These are phyloP conservation scores for Sebastes vulpes DNA, from an alignment of 2,797 vertebrate genomes.

Conservation along the genomic window DNA sequence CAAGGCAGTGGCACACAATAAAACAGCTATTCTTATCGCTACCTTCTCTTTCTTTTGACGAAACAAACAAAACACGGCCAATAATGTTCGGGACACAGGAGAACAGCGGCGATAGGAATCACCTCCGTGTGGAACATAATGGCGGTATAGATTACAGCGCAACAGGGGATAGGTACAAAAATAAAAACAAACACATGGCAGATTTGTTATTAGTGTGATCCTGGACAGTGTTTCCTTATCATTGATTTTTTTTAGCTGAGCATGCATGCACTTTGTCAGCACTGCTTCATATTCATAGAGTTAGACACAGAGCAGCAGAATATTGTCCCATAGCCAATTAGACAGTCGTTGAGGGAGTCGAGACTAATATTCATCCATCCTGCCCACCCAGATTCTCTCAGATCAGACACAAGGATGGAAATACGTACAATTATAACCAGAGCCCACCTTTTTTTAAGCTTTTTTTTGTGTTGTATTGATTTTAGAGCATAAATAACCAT, in stretches of 20 bases:
- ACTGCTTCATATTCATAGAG: conserved; percentile 8
- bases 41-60: conserved; percentile 50
- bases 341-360: conserved; percentile 44
- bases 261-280: conserved; percentile 1
- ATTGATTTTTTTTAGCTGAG: conserved; percentile 20
- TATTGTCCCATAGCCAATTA: conserved; percentile 17
- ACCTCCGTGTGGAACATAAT: not conserved
- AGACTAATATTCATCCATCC: conserved; percentile 15
- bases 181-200: conserved; percentile 5
- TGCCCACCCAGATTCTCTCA: not conserved
- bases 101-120: conserved; percentile 34
- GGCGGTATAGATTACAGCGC: conserved; percentile 6
- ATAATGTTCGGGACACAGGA: conserved; percentile 17
- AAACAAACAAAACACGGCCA: conserved; percentile 44
- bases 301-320: not conserved
- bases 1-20: conserved; percentile 82
- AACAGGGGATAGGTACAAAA: not conserved
- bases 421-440: not conserved
- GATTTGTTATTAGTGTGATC: conserved; percentile 3
- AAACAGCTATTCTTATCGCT: conserved; percentile 83
- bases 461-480: conserved; percentile 21
- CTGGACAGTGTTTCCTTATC: not conserved
- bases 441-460: not conserved
- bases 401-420: not conserved
- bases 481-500: not conserved